These are phyloP conservation scores for Chrosomus eos DNA, from an alignment of 2,797 vertebrate species.

Conservation along the genomic window DNA sequence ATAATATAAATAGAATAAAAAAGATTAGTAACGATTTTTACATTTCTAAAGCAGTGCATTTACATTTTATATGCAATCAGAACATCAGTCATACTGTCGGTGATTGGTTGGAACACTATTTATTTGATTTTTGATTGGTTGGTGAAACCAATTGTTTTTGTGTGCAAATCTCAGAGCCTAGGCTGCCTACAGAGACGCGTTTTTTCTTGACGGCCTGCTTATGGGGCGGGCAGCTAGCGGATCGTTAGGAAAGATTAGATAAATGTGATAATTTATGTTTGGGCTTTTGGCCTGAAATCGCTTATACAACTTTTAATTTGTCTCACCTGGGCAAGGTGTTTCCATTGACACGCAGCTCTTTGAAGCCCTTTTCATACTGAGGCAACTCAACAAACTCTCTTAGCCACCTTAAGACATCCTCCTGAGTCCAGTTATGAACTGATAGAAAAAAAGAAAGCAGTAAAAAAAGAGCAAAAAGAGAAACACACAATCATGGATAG, in stretches of 20 bases:
- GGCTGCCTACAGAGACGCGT: no score
- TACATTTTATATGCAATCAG: background rate
- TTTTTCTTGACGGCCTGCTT: no score
- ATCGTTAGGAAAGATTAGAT: no score
- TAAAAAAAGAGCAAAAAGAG: background rate
- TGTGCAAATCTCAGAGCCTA: no score
- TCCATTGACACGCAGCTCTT: conserved; percentile 92
- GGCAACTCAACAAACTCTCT: conserved; percentile 96
- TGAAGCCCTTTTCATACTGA: conserved; percentile 96
- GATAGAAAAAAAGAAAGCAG: conserved; percentile 52
- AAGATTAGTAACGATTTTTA: background rate
- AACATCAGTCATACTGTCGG: no score
- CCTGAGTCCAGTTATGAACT: conserved; percentile 99
- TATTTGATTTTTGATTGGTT: no score
- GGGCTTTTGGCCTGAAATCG: no score
- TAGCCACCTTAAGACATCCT: conserved; percentile 92
- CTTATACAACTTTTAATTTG: no score
- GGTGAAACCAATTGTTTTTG: no score
- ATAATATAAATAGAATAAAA: background rate
- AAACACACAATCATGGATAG: conserved; percentile 1
- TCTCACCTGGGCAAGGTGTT: conserved; percentile 92
- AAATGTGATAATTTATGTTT: no score
- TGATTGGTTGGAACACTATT: no score
- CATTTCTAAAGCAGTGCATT: background rate
- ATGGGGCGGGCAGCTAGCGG: no score